These are phyloP conservation scores for Balearica regulorum DNA, from an alignment of 2,797 vertebrate genomes.

Conservation along the genomic window DNA sequence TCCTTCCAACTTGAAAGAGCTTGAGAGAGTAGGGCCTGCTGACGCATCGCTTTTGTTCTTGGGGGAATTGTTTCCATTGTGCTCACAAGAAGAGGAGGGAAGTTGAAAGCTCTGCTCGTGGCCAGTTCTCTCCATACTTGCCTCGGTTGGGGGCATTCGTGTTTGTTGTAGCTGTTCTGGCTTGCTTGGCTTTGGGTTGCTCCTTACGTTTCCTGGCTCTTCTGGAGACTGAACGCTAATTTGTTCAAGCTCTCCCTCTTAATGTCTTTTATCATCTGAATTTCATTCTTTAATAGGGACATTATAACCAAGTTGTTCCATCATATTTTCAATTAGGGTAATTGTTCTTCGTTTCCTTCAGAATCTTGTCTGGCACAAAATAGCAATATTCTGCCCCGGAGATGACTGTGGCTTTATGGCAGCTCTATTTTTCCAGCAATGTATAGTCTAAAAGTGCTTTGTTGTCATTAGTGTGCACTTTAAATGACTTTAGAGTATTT, in stretches of 20 bases:
- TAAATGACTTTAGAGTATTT: background rate
- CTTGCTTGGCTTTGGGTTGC: background rate
- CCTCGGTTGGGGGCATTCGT: slow-evolving; percentile 13
- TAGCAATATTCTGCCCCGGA: background rate
- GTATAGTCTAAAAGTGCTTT: background rate
- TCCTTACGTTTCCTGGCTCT: slow-evolving; percentile 4
- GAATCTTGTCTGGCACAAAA: background rate
- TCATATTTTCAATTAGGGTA: background rate
- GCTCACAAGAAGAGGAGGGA: slow-evolving; percentile 30
- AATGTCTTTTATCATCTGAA: background rate
- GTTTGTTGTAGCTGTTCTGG: background rate
- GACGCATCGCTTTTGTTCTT: slow-evolving; percentile 69
- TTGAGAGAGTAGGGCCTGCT: slow-evolving; percentile 27
- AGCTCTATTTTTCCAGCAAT: background rate
- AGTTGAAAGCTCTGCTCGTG: slow-evolving; percentile 40
- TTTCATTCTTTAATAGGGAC: background rate
- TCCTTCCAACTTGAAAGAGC: slow-evolving; percentile 70
- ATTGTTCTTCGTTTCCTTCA: background rate
- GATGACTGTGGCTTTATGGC: background rate
- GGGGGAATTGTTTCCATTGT: slow-evolving; percentile 70
- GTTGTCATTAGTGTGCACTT: background rate
- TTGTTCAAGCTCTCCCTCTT: background rate
- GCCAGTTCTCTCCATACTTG: slow-evolving; percentile 37
- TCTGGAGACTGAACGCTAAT: background rate
- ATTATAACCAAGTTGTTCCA: background rate